Base-by-base conservation (phyloP, 1,140 invertebrate species). In the Aleiodes sp. region DNA sequence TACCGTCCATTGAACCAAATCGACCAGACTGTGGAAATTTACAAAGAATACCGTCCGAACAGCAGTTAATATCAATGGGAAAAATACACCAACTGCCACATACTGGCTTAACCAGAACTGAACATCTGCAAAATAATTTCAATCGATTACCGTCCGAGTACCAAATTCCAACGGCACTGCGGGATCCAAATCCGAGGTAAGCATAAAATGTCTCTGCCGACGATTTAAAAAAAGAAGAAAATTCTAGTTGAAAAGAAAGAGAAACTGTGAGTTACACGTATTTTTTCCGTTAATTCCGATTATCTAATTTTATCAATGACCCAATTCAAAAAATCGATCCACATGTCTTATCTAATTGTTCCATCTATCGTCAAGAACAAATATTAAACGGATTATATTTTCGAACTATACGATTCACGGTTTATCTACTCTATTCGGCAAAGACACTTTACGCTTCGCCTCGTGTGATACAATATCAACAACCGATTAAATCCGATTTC, bases 21-120 rank as follows among this genome's bases (percentile, higher is more conserved):
- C 19, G 56, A 6, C 29, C 46, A 35, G 70, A 68, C 14, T 66
- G 62, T 59, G 68, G 77, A 79, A 79, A 78, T 65, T 66, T 75
- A 67, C 80, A 80, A 72, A 83, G 82, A 83, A 82, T 84, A 84
- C 82, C 84, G 84, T 85, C 84, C 83, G 81, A 83, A 69, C 77
- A 81, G 37, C 77, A 73, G 35, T 39, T 74, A 33, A 61, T 64
- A 62, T 56, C 37, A 69, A 72, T 65, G 67, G 71, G 65, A 57
- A 70, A 68, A 56, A 62, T 52, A 52, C 65, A 61, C 12, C 61
- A 71, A 70, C 69, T 75, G 62, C 69, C 59, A 33, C 76, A 72
- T 66, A 24, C 43, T 16, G 39, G 69, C 57, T 70, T 79, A 56
- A 76, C 56, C 70, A 78, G 79, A 73, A 78, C 70, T 65, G 77